phyloP scores from a whole-genome alignment of 2,888 invertebrate species.

The Pecten maximus region DNA sequence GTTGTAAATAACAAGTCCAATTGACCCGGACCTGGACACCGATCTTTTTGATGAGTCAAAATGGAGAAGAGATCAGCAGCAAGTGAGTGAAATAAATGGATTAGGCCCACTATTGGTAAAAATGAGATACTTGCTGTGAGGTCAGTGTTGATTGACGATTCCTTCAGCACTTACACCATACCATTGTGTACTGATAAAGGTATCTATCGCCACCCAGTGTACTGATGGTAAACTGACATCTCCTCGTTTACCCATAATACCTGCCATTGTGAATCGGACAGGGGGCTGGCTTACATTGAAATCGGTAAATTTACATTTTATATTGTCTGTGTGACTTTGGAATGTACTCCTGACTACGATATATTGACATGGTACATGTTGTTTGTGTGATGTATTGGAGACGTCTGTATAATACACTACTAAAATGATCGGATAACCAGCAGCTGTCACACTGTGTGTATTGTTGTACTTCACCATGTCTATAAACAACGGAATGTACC shows the following conservation, averaged over 20 bases:
- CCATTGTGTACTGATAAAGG: background rate
- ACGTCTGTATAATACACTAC: background rate
- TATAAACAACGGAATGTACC: slow-evolving; percentile 52
- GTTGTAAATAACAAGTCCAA: background rate
- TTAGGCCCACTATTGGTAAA: background rate
- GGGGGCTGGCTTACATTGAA: background rate
- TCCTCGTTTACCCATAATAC: background rate
- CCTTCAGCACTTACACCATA: background rate
- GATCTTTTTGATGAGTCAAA: background rate
- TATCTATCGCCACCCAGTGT: background rate
- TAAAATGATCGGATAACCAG: background rate
- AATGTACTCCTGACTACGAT: background rate
- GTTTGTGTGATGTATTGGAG: background rate
- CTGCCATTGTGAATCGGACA: background rate
- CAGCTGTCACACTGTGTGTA: slow-evolving; percentile 15
- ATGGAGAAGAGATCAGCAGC: background rate
- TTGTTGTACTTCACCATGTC: slow-evolving; percentile 41
- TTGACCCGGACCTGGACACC: background rate
- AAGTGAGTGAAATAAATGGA: background rate
- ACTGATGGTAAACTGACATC: background rate
- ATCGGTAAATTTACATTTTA: slow-evolving; percentile 5
- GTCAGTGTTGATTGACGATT: background rate
- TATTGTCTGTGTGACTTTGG: slow-evolving; percentile 30
- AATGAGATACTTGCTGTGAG: background rate
- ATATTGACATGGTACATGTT: background rate